Evolutionary conservation across 2,888 invertebrate species (phyloP), one percentile per base, ranked within the genome.

Genomic region (Eupithecia pulchellata): DNA sequence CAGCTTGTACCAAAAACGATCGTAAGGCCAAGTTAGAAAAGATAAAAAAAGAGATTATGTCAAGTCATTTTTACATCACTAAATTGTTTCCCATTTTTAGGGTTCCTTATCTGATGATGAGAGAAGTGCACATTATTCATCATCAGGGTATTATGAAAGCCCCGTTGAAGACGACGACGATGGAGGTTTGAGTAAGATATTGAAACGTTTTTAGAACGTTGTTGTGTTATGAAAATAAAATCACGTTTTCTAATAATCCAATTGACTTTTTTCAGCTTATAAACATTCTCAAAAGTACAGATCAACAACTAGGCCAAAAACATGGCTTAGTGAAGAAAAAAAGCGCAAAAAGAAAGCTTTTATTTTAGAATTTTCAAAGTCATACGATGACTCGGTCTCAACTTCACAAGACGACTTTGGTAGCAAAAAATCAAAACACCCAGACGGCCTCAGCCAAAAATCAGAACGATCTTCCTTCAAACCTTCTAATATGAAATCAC

Each of bases 61-160:
- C 25, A 25, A 20, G 20, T 34, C 14, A n/a, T 39, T 1, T 0
- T 5, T 13, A 39, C 17, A 39, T 17, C 39, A 17, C 17, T 3
- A 17, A 39, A 55, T 27, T 60, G 3, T 60, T 20, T 58, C 67
- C 1, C 4, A 77, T 39, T 84, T 88, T 32, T 77, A 96, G 91
- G 94, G 95, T 67, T 96, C 96, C 9, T 82, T 95, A 69, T 96
- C 96, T 9, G 96, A 96, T 81, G 96, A 96, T 80, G 96, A 96
- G 84, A 92, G 96, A 84, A 96, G 96, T 89, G 96, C 95, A 75
- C 96, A 96, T 75, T 96, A 96, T 86, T 96, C 96, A 39, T 96
- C 96, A 6, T 96, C 97, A 4, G 97, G 97, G 1, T 96, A 97
- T 86, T 96, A 96, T 84, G 97, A 97, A 87, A 96, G 96, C 84